phyloP scores from a whole-genome alignment of 2,888 invertebrate species.

The Serripes groenlandicus region DNA sequence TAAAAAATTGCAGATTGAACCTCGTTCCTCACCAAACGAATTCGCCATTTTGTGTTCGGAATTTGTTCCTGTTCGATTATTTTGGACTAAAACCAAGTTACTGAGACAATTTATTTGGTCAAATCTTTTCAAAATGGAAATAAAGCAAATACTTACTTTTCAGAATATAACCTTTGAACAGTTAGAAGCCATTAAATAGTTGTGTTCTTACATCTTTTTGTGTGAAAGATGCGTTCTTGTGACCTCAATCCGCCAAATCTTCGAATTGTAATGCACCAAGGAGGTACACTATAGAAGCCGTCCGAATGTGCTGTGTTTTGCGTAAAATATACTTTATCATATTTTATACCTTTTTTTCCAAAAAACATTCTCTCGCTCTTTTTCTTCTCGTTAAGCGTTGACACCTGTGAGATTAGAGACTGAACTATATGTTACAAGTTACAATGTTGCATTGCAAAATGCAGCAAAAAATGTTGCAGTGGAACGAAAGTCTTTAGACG shows the following conservation, averaged over 20 bases:
- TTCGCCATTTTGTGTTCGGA: slow-evolving; percentile 51
- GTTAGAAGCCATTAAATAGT: not conserved
- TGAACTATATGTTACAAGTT: too few relatives aligned
- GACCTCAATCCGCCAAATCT: slow-evolving; percentile 5
- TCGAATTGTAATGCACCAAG: not conserved
- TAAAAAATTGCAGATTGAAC: not conserved
- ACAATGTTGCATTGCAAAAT: too few relatives aligned
- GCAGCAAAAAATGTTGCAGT: too few relatives aligned
- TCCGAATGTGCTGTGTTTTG: not conserved
- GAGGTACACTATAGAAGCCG: not conserved
- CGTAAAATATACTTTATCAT: not conserved
- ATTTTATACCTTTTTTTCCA: too few relatives aligned
- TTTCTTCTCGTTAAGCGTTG: too few relatives aligned
- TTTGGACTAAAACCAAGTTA: not conserved
- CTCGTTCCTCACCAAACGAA: slow-evolving; percentile 33
- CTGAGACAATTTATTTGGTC: not conserved
- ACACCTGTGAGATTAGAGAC: too few relatives aligned
- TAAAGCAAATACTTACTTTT: not conserved
- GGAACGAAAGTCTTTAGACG: too few relatives aligned
- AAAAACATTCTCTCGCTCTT: too few relatives aligned
- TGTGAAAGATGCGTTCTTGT: not conserved
- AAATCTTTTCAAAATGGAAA: not conserved
- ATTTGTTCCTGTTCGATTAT: slow-evolving; percentile 39
- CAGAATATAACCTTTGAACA: not conserved
- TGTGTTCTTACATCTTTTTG: not conserved